Conservation (phyloP, 2,797 vertebrate species). For the Gymnothorax javanicus region DNA sequence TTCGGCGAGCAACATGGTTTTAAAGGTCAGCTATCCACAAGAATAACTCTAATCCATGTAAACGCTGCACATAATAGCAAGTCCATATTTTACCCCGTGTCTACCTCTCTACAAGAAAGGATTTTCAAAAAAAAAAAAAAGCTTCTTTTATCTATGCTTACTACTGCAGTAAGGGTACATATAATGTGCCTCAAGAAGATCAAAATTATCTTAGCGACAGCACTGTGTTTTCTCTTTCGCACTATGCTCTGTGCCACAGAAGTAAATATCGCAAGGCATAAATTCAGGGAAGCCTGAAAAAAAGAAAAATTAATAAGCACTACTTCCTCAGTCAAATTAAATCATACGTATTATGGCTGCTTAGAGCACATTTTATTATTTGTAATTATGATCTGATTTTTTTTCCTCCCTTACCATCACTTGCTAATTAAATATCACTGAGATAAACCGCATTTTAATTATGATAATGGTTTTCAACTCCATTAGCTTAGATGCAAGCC, state of each 20-base stretch:
- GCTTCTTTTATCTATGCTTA: neutral
- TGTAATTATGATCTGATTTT: neutral
- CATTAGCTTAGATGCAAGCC: conserved; percentile 26
- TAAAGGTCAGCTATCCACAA: neutral
- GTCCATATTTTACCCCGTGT: neutral
- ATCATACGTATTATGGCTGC: neutral
- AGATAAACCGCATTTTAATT: conserved; percentile 5
- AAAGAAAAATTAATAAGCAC: neutral
- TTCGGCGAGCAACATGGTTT: neutral
- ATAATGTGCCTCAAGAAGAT: neutral
- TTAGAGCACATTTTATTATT: neutral
- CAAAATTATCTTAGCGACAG: neutral
- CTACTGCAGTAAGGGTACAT: neutral
- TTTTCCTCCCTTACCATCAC: neutral
- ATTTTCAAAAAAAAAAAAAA: neutral
- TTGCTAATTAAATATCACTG: conserved; percentile 19
- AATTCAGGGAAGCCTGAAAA: neutral
- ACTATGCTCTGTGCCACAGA: neutral
- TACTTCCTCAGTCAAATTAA: neutral
- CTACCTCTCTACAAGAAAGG: neutral
- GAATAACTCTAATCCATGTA: neutral
- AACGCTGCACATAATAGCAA: neutral
- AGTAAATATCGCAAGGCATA: neutral
- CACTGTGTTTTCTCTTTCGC: neutral
- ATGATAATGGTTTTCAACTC: conserved; percentile 21